Evolutionary conservation across 2,888 invertebrate species (phyloP).

Genomic region (Cantharis rustica): DNA sequence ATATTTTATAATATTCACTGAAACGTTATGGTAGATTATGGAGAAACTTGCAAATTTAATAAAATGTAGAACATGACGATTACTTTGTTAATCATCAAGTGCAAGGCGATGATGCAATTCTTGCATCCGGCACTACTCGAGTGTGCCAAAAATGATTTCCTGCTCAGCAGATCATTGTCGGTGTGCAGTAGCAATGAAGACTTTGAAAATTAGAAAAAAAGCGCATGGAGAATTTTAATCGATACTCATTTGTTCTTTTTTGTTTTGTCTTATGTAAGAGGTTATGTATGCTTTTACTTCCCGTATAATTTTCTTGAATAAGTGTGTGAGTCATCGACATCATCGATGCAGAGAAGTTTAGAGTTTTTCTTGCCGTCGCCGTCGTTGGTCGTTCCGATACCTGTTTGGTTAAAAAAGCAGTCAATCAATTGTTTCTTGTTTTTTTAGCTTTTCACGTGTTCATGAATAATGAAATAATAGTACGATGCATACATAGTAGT

Average conservation of each 20-base stretch:
- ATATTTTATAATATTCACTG: not conserved
- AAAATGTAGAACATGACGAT: not conserved
- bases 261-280: not conserved
- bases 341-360: not conserved
- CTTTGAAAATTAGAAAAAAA: not conserved
- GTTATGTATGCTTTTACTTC: not conserved
- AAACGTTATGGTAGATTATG: not conserved
- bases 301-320: not conserved
- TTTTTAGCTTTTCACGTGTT: not conserved
- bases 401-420: not conserved
- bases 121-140: slow-evolving; percentile 36
- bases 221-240: not conserved
- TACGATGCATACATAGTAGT: not conserved
- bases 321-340: not conserved
- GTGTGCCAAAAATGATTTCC: slow-evolving; percentile 24
- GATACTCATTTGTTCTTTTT: not conserved
- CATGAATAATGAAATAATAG: not conserved
- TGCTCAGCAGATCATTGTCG: slow-evolving; percentile 10
- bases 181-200: slow-evolving; percentile 2
- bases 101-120: slow-evolving; percentile 36
- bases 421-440: not conserved
- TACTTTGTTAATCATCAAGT: slow-evolving; percentile 4
- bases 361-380: not conserved
- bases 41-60: not conserved
- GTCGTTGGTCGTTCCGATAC: not conserved